A percentile compares a stretch with the other conserved stretches of the same genome.
These are phyloP conservation scores for Dasysyrphus albostriatus DNA, from an alignment of 2,888 invertebrate genomes.

Conservation along the genomic window DNA sequence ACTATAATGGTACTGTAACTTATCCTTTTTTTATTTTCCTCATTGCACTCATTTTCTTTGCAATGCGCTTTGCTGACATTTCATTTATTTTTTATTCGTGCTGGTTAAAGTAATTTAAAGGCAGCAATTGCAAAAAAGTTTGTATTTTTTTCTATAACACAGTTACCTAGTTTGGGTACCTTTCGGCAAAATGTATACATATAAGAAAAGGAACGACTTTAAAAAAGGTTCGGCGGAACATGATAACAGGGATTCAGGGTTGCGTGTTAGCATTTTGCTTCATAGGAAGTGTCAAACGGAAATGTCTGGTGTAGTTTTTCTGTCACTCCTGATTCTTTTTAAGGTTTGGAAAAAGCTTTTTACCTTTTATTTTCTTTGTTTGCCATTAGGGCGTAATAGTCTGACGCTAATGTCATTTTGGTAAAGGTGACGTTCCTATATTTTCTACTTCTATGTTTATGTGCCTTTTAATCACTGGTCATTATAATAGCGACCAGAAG, in stretches of 20 bases:
- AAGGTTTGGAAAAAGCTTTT: slow-evolving; percentile 7
- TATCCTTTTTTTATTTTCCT: slow-evolving; percentile 11
- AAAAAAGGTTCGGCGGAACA: slow-evolving; percentile 10
- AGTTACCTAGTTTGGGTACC: not conserved
- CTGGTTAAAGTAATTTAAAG: slow-evolving; percentile 9
- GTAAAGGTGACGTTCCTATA: slow-evolving; percentile 11
- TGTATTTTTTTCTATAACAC: not conserved
- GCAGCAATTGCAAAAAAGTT: not conserved
- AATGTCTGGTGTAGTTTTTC: slow-evolving; percentile 7
- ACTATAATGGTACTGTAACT: slow-evolving; percentile 42
- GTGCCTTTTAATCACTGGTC: slow-evolving; percentile 52
- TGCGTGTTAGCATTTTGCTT: slow-evolving; percentile 31
- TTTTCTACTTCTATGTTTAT: slow-evolving; percentile 13
- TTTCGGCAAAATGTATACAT: not conserved
- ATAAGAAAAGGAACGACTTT: not conserved
- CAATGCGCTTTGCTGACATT: slow-evolving; percentile 51
- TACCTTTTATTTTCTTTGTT: not conserved
- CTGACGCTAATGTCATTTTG: not conserved
- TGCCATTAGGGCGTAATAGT: not conserved
- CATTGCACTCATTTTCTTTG: slow-evolving; percentile 8
- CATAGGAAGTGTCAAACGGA: slow-evolving; percentile 25
- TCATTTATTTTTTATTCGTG: slow-evolving; percentile 46
- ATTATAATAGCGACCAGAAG: slow-evolving; percentile 44
- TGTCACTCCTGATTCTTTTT: not conserved
- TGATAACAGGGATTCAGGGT: slow-evolving; percentile 15